These are phyloP conservation scores for Epizoanthus scotinus DNA, from an alignment of 92 coral and sea anemone genomes.

Conservation along the genomic window DNA sequence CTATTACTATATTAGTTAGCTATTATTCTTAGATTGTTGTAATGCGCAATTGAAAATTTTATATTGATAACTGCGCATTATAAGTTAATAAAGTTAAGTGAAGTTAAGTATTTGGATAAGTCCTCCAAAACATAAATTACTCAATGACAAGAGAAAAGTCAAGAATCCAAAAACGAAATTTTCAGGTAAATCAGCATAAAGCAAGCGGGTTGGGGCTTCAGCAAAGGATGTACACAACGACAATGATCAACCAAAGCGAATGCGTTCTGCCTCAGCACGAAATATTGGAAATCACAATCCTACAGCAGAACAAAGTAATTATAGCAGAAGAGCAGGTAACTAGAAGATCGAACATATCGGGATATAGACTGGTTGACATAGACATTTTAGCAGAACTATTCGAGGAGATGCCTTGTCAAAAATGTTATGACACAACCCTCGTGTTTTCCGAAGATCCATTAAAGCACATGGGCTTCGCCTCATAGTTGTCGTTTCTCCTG, in stretches of 20 bases:
- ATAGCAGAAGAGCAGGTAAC: constrained; percentile 4
- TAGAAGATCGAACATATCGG: constrained; percentile 27
- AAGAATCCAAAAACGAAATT: constrained; percentile 44
- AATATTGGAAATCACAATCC: constrained; percentile 31
- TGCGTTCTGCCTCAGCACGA: constrained; percentile 39
- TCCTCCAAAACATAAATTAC: no score
- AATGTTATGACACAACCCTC: constrained; percentile 39
- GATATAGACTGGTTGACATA: constrained; percentile 39
- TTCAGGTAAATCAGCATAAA: constrained; percentile 47
- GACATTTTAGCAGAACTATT: constrained; percentile 41
- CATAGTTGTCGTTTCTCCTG: neutral
- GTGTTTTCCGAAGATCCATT: constrained; percentile 19
- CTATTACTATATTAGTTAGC: no score
- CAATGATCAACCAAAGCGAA: neutral
- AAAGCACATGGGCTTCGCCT: constrained; percentile 1
- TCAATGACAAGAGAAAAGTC: no score
- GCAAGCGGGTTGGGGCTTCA: neutral
- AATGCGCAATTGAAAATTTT: no score
- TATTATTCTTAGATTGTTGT: no score
- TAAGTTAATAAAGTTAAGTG: no score
- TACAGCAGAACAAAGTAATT: neutral
- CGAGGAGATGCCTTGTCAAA: constrained; percentile 34
- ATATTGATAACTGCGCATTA: no score
- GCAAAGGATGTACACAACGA: neutral
- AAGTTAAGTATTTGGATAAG: no score